Evolutionary conservation across 2,888 invertebrate species (phyloP).

Genomic region (Plebejus anna): DNA sequence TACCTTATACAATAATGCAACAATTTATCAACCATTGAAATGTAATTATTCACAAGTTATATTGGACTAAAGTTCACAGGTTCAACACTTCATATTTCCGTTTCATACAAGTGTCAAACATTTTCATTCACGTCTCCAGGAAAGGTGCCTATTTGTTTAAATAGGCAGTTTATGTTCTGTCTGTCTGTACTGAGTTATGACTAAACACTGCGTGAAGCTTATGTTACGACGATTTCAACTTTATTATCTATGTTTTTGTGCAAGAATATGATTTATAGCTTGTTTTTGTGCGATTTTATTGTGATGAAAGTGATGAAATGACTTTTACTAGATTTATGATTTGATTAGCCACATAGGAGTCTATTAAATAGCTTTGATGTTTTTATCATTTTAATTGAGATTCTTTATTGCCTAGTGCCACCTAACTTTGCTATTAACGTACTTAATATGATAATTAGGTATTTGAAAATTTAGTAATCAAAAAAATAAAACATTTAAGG

Average conservation of each 20-base stretch:
- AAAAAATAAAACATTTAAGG: neutral
- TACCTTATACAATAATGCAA: neutral
- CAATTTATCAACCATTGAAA: neutral
- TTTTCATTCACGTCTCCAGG: neutral
- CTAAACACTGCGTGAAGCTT: neutral
- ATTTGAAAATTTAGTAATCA: neutral
- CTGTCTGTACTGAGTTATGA: neutral
- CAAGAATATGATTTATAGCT: neutral
- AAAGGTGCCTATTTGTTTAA: neutral
- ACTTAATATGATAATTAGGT: neutral
- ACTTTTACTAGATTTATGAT: neutral
- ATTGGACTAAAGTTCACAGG: neutral
- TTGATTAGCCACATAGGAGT: neutral
- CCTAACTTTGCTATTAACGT: neutral
- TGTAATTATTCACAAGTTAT: constrained; percentile 1
- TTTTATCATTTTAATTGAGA: too few relatives aligned
- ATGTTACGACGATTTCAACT: neutral
- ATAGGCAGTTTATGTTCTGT: neutral
- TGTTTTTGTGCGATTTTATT: neutral
- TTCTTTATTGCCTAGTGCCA: neutral
- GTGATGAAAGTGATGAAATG: neutral
- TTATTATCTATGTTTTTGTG: neutral
- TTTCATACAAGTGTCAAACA: constrained; percentile 17
- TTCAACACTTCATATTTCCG: constrained; percentile 7
- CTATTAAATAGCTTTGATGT: too few relatives aligned